Evolutionary conservation across 2,888 invertebrate species (phyloP), one percentile per base, ranked within the genome.

Genomic region (Mythimna lalbum): DNA sequence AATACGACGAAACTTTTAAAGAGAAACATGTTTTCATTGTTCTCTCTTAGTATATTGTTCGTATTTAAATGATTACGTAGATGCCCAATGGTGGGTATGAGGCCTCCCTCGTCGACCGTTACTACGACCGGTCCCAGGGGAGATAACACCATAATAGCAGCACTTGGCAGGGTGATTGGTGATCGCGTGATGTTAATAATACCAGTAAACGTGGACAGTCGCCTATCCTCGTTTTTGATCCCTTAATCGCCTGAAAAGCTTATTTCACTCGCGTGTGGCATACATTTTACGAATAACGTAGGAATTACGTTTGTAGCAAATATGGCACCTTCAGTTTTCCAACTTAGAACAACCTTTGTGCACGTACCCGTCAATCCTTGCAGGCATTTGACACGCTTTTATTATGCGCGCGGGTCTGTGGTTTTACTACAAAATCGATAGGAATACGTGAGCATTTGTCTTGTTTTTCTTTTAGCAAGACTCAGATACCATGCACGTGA

Each of bases 61-160:
- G 27, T 53, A 23, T 63, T 63, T 63, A 53, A 53, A 47, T 21
- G 14, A 69, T 56, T 63, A 63, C 27, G 50, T 53, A 61, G 47
- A 60, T 63, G 55, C 14, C 39, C 47, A 70, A 14, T 39, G 61
- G 23, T 66, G 50, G 27, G 31, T 12, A 9, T 56, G 19, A 53
- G 33, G 19, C 23, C 43, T 64, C 80, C 52, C 57, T 63, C 21
- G 47, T 52, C 60, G 59, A 76, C 65, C 55, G 76, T 69, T 80
- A 65, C 80, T 55, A 47, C 52, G 65, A 66, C 65, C 61, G 27
- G 50, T 69, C 76, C 62, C 63, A 60, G 64, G 81, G 76, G 81
- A 76, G 81, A 78, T 76, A 78, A 69, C 33, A 57, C 81, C 50
- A 56, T 65, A 80, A 76, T 80, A 56, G 81, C 36, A 39, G 53